Base-by-base conservation (phyloP, 1,140 invertebrate species). In the Drosophila lacertosa region DNA sequence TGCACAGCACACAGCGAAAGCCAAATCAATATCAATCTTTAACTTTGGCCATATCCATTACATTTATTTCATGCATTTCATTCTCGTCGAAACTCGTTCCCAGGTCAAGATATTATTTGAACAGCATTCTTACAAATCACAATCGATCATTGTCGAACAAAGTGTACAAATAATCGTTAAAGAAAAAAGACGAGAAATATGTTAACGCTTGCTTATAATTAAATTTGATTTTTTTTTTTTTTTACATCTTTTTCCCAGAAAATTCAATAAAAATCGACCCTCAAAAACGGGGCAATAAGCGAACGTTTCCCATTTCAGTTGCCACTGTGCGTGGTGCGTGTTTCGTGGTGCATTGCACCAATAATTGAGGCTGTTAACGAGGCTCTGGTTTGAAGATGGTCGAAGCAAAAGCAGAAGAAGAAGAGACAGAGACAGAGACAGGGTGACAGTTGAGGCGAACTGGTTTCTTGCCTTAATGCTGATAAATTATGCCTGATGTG, bases 121-220 rank as follows among this genome's bases (percentile, higher is more conserved):
- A 29, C 20, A 20, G 15, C 37, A 62, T 83, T 83, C 74, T 67
- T 74, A 83, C 60, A 75, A 83, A 83, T 83, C 77, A 84, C 81
- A 86, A 84, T 84, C 81, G 81, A 84, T 84, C 81, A 84, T 84
- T 84, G 81, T 77, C 81, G 65, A 74, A 40, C 35, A 55, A 55
- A 26, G 55, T 40, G 48, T 18, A 47, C 44, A 51, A 45, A 66
- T 67, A 67, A 54, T 24, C 63, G 55, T 42, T 55, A 33, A 69
- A 65, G 45, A 59, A 32, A 72, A 54, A 59, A 47, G 57, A 33
- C 15, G 11, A 45, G 48, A 47, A 74, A 71, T 54, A 59, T 48
- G 66, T 57, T 57, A 69, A 69, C 71, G 57, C 58, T 58, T 42
- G 26, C 13, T 42, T 15, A 57, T 81, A 84, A 84, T 81, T 84